Evolutionary conservation across 1,140 invertebrate species (phyloP).

Genomic region (Cheumatopsyche charites): DNA sequence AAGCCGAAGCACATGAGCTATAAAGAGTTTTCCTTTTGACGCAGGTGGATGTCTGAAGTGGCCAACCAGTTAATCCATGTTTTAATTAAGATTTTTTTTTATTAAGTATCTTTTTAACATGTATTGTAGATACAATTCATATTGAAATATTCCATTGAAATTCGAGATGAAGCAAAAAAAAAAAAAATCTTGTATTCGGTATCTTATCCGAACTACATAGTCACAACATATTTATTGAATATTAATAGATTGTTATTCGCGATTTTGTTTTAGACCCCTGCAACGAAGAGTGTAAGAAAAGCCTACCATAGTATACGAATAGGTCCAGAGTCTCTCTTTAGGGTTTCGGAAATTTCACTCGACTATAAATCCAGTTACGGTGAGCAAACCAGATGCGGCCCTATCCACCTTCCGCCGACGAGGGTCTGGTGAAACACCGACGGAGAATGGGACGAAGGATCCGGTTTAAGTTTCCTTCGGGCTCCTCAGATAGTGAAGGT

Average conservation of each 20-base stretch:
- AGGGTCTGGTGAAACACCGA: background rate
- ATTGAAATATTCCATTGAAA: too few relatives aligned
- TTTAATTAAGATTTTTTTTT: too few relatives aligned
- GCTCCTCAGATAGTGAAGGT: constrained; percentile 28
- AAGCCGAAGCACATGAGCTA: background rate
- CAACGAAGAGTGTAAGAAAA: too few relatives aligned
- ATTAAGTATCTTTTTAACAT: too few relatives aligned
- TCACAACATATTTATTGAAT: too few relatives aligned
- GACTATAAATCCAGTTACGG: constrained; percentile 32
- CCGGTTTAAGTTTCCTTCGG: constrained; percentile 25
- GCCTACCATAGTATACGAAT: background rate
- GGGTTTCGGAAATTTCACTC: constrained; percentile 28
- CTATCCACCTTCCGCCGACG: constrained; percentile 15
- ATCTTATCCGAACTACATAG: too few relatives aligned
- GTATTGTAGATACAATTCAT: too few relatives aligned
- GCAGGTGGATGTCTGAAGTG: background rate
- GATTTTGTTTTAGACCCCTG: too few relatives aligned
- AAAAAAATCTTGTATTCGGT: too few relatives aligned
- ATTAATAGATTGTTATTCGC: too few relatives aligned
- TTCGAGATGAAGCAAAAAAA: too few relatives aligned
- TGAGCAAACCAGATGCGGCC: constrained; percentile 29
- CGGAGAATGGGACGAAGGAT: background rate
- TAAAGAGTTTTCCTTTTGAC: constrained; percentile 15
- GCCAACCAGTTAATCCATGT: background rate
- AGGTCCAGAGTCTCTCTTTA: constrained; percentile 12